A percentile compares a stretch with the other conserved stretches of the same genome.
phyloP scores from a whole-genome alignment of 2,888 invertebrate species.

The Rotaria sp. region DNA sequence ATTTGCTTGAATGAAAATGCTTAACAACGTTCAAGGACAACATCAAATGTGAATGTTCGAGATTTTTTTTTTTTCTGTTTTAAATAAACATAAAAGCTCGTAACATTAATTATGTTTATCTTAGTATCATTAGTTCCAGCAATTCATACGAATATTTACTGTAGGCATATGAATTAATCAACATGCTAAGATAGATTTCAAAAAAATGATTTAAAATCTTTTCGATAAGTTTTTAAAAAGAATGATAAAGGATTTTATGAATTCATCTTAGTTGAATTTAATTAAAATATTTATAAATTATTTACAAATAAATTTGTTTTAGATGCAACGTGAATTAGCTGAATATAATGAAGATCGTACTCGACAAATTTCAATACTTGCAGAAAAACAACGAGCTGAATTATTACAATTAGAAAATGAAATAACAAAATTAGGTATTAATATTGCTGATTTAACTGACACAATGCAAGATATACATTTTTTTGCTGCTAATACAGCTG shows the following conservation, averaged over 20 bases:
- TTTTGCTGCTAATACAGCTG: background rate
- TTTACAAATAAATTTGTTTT: too few species aligned
- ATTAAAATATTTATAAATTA: too few species aligned
- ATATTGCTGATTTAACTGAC: background rate
- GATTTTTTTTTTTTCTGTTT: background rate
- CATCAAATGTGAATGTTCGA: background rate
- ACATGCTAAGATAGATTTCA: too few species aligned
- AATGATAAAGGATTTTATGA: too few species aligned
- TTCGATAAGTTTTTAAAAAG: too few species aligned
- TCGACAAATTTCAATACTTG: background rate
- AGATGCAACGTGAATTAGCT: slow-evolving; percentile 18
- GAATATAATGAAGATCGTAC: slow-evolving; percentile 23
- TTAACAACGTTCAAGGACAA: background rate
- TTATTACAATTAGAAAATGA: background rate
- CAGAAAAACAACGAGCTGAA: background rate
- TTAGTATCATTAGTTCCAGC: too few species aligned
- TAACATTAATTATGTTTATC: background rate
- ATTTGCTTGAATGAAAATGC: background rate
- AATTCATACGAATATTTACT: too few species aligned
- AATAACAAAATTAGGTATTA: background rate
- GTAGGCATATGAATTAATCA: too few species aligned
- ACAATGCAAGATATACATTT: background rate
- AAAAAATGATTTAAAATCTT: too few species aligned
- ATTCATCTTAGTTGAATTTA: too few species aligned
- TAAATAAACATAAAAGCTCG: background rate